These are phyloP conservation scores for Galeruca laticollis DNA, from an alignment of 2,888 invertebrate species.

Conservation along the genomic window DNA sequence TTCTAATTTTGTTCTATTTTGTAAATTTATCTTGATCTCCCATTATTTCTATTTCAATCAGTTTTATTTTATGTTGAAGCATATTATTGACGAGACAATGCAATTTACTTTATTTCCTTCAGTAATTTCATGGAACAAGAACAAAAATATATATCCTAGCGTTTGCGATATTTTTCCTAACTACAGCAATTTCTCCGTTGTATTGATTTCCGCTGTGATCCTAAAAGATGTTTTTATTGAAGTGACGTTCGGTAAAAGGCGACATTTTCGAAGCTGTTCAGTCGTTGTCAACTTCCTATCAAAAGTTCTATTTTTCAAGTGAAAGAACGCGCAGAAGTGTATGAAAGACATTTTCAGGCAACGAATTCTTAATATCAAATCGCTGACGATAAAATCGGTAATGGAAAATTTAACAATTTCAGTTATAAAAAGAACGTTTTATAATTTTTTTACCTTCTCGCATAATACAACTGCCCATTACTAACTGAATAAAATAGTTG, in stretches of 20 bases:
- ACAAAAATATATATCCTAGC: not conserved
- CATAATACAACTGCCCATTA: too few species aligned
- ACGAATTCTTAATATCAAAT: conserved; percentile 19
- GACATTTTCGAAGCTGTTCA: conserved; percentile 15
- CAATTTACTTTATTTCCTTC: not conserved
- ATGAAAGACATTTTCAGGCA: conserved; percentile 21
- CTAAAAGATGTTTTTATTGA: conserved; percentile 19
- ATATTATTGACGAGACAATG: too few species aligned
- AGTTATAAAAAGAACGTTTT: too few species aligned
- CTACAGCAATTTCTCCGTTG: not conserved
- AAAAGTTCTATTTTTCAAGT: conserved; percentile 25
- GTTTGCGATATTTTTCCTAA: not conserved
- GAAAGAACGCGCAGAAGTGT: conserved; percentile 14
- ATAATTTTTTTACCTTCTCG: too few species aligned
- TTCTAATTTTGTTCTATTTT: too few species aligned
- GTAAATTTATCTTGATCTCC: too few species aligned
- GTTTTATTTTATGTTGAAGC: too few species aligned
- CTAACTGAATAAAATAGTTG: too few species aligned
- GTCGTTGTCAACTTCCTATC: conserved; percentile 25
- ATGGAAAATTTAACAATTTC: conserved; percentile 16
- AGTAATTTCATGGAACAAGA: not conserved
- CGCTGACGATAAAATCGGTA: conserved; percentile 12
- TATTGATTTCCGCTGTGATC: conserved; percentile 13
- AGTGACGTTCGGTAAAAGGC: conserved; percentile 13
- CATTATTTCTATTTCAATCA: too few species aligned